phyloP scores from a whole-genome alignment of 2,113 vertebrate genomes.

The Myodes glareolus region DNA sequence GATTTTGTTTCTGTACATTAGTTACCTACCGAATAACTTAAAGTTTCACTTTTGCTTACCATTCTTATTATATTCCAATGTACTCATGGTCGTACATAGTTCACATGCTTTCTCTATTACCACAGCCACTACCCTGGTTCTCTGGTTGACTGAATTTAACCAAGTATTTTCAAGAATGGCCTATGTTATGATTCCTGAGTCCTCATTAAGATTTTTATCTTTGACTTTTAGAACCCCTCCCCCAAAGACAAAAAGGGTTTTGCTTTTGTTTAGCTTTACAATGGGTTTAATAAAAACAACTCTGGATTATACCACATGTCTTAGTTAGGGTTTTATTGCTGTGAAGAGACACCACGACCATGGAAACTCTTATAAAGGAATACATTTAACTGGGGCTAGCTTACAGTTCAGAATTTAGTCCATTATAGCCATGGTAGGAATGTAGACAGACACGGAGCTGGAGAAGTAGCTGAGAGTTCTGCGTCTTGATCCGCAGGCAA shows the following conservation, averaged over 20 bases:
- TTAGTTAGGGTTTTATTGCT: not conserved
- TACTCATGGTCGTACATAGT: not conserved
- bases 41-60: not conserved
- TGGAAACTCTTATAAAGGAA: not conserved
- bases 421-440: not conserved
- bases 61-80: not conserved
- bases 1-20: not conserved
- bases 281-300: not conserved
- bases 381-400: not conserved
- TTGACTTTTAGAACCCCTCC: not conserved
- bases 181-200: not conserved
- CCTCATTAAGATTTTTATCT: not conserved
- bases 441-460: not conserved
- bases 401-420: not conserved
- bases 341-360: not conserved
- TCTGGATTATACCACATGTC: not conserved
- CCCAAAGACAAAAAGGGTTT: not conserved
- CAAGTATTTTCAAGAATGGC: slow-evolving; percentile 27
- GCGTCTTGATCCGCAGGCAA: no score
- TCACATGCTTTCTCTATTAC: not conserved
- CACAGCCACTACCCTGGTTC: not conserved
- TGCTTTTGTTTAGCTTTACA: not conserved
- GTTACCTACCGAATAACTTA: not conserved
- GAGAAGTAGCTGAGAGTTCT: no score
- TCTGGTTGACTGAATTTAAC: slow-evolving; percentile 8